A percentile compares a stretch with the other conserved stretches of the same genome.
phyloP scores from a whole-genome alignment of 1,140 invertebrate species.

The Telenomus remus region DNA sequence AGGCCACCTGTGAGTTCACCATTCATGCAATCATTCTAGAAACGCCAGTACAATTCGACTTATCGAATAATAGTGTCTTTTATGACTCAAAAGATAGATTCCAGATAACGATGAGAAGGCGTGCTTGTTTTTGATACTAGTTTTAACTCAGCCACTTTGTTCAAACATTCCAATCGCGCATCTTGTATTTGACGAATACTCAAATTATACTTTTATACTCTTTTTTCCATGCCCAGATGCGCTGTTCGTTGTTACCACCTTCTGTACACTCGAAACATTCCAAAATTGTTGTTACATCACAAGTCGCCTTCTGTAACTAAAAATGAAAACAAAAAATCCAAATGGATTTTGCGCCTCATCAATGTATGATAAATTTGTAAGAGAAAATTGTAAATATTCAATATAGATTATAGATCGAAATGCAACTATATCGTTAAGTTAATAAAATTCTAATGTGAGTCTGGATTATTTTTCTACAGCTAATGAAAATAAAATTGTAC shows the following conservation, averaged over 20 bases:
- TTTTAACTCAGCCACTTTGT: too few species aligned
- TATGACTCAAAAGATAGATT: too few species aligned
- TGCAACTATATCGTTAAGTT: too few species aligned
- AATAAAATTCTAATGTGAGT: too few species aligned
- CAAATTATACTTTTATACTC: too few species aligned
- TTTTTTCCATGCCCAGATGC: too few species aligned
- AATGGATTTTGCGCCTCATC: not conserved
- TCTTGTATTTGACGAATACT: too few species aligned
- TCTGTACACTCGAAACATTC: conserved; percentile 7
- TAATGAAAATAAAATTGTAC: conserved; percentile 1
- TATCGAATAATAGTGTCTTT: not conserved
- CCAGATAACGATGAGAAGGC: too few species aligned
- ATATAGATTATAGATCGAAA: too few species aligned
- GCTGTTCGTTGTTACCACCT: not conserved
- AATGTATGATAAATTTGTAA: conserved; percentile 7
- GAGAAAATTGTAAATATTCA: conserved; percentile 12
- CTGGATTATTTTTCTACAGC: too few species aligned
- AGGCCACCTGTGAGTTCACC: not conserved
- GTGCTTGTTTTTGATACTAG: too few species aligned
- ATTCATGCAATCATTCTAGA: not conserved
- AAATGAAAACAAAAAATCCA: not conserved
- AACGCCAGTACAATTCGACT: not conserved
- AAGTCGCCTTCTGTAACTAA: conserved; percentile 7
- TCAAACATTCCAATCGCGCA: too few species aligned
- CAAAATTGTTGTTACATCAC: conserved; percentile 1